phyloP scores from a whole-genome alignment of 2,888 invertebrate genomes.

The Antitype chi region DNA sequence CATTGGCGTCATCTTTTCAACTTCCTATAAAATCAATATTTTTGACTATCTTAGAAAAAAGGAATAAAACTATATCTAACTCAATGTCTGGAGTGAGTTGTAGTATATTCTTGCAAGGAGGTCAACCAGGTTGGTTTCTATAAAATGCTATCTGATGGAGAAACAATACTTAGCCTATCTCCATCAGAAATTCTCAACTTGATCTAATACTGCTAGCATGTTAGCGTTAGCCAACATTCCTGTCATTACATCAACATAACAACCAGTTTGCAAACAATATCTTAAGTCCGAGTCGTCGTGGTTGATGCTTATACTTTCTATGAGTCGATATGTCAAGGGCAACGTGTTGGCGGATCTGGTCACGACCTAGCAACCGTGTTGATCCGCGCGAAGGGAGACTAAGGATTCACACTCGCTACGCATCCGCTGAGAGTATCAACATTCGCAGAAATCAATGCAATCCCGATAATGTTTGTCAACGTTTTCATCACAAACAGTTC shows the following conservation, averaged over 20 bases:
- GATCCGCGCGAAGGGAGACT: slow-evolving; percentile 3
- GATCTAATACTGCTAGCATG: slow-evolving; percentile 51
- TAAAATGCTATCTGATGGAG: slow-evolving; percentile 8
- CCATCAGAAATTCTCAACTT: slow-evolving; percentile 55
- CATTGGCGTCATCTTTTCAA: neutral
- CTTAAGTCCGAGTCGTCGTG: slow-evolving; percentile 61
- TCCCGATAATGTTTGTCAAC: slow-evolving; percentile 11
- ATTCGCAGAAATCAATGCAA: neutral
- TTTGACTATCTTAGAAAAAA: neutral
- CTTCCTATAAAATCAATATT: neutral
- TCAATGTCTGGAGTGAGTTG: neutral
- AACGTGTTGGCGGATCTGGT: slow-evolving; percentile 63
- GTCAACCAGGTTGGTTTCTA: neutral
- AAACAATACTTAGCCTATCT: slow-evolving; percentile 5
- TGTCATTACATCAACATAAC: slow-evolving; percentile 46
- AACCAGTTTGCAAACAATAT: slow-evolving; percentile 66
- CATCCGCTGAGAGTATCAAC: neutral
- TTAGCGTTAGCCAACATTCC: slow-evolving; percentile 52
- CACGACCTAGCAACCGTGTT: slow-evolving; percentile 57
- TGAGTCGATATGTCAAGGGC: slow-evolving; percentile 87
- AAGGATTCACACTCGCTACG: slow-evolving; percentile 30
- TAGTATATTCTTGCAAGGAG: neutral
- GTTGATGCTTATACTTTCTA: slow-evolving; percentile 84
- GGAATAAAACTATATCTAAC: neutral
- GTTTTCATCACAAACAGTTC: neutral